Evolutionary conservation across 2,797 vertebrate species (phyloP).

Genomic region (Bradypodion ventrale): DNA sequence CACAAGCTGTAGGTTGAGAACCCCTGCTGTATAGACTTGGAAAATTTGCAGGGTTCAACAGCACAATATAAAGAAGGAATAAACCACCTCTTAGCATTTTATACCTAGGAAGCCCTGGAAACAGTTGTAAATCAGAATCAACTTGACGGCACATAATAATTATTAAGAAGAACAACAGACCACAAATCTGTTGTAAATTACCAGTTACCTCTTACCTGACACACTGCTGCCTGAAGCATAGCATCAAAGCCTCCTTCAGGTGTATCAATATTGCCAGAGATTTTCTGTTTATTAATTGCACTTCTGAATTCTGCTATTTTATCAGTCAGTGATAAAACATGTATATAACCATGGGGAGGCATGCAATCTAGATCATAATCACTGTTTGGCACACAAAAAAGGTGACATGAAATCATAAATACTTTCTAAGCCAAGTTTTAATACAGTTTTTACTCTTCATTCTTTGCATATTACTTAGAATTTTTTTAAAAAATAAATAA

Average conservation of each 20-base stretch:
- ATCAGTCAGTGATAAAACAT: conserved; percentile 89
- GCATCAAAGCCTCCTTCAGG: conserved; percentile 96
- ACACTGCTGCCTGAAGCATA: conserved; percentile 94
- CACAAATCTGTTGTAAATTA: fast-evolving
- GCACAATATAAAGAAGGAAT: background rate
- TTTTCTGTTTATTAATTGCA: conserved; percentile 90
- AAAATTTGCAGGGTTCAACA: background rate
- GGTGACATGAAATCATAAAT: conserved; percentile 10
- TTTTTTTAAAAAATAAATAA: background rate
- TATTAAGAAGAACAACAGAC: background rate
- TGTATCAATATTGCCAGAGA: conserved; percentile 96
- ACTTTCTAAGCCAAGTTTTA: background rate
- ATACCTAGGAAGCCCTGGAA: no score
- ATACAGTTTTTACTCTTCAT: background rate
- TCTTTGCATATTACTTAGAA: background rate
- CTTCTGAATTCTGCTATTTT: conserved; percentile 93
- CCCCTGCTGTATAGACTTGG: no score
- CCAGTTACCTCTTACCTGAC: conserved; percentile 82
- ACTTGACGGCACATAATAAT: no score
- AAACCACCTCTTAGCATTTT: no score
- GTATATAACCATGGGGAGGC: conserved; percentile 93
- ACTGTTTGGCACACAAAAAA: conserved; percentile 71
- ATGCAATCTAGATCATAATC: conserved; percentile 91
- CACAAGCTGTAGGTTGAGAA: no score
- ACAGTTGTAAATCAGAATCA: no score